These are phyloP conservation scores for Pantherophis alleghaniensis DNA, from an alignment of 2,797 vertebrate genomes.

Conservation along the genomic window DNA sequence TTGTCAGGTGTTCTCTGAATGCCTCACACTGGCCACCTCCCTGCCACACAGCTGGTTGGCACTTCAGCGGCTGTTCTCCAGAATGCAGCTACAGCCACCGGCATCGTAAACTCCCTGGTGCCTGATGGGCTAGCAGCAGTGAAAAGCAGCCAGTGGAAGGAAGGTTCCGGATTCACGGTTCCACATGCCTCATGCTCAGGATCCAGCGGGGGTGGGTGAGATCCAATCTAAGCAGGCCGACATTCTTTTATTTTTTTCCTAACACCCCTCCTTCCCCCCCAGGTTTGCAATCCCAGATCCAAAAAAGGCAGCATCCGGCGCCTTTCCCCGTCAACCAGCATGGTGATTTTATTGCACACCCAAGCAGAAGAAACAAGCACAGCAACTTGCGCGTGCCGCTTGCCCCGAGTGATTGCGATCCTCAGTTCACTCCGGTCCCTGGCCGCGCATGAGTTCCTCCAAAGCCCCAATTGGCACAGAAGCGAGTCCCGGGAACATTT, in stretches of 20 bases:
- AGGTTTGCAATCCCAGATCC: background rate
- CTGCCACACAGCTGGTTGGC: too few species aligned
- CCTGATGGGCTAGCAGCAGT: conserved; percentile 61
- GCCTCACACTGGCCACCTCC: too few species aligned
- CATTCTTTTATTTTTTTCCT: background rate
- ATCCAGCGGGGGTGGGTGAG: background rate
- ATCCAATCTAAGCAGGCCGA: too few species aligned
- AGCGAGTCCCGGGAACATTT: background rate
- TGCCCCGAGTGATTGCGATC: background rate
- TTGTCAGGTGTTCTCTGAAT: too few species aligned
- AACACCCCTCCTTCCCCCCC: fast-evolving
- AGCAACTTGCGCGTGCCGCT: background rate
- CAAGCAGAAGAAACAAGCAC: background rate
- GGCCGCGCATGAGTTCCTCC: background rate
- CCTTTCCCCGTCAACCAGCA: background rate
- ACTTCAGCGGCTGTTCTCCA: too few species aligned
- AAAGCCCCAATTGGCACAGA: background rate
- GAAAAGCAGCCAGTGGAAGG: conserved; percentile 52
- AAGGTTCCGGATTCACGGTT: background rate
- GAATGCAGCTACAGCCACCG: too few species aligned
- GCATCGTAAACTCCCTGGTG: conserved; percentile 64
- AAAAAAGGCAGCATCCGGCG: background rate
- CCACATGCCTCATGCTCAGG: background rate
- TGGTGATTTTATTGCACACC: background rate
- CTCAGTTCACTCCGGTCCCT: too few species aligned